These are phyloP conservation scores for Stigmatopora nigra DNA, from an alignment of 2,113 vertebrate genomes.

Conservation along the genomic window DNA sequence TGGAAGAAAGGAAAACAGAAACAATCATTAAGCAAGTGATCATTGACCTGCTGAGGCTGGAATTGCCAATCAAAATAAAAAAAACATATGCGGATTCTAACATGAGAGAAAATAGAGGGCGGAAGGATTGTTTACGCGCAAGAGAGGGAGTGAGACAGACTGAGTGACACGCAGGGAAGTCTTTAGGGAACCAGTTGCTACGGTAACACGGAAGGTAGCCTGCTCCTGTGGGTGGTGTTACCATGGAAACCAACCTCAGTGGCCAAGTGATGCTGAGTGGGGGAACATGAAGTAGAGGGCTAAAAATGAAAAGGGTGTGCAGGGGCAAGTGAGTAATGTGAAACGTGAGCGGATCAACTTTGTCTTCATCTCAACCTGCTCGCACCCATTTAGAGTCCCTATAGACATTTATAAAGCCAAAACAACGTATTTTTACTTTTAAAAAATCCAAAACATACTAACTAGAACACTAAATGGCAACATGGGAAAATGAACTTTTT, in stretches of 20 bases:
- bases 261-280: conserved; percentile 70
- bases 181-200: conserved; percentile 75
- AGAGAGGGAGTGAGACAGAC: conserved; percentile 25
- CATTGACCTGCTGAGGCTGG: conserved; percentile 12
- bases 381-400: background rate
- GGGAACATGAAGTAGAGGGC: conserved; percentile 36
- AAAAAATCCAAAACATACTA: background rate
- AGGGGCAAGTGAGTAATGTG: conserved; percentile 23
- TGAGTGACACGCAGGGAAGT: conserved; percentile 67
- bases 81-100: conserved; percentile 42
- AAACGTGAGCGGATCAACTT: conserved; percentile 7
- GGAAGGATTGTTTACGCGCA: conserved; percentile 25
- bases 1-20: conserved; percentile 17
- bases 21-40: conserved; percentile 22
- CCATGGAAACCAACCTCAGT: conserved; percentile 71
- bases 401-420: background rate
- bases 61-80: conserved; percentile 27
- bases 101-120: conserved; percentile 28
- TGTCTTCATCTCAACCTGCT: background rate
- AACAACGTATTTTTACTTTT: background rate
- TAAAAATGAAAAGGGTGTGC: conserved; percentile 35
- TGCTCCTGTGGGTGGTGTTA: conserved; percentile 74
- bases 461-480: background rate
- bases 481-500: background rate
- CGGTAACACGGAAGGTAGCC: conserved; percentile 73